Percentiles rank a stretch among this genome's conserved stretches.
phyloP scores from a whole-genome alignment of 2,888 invertebrate genomes.

The Micoletzkya japonica region DNA sequence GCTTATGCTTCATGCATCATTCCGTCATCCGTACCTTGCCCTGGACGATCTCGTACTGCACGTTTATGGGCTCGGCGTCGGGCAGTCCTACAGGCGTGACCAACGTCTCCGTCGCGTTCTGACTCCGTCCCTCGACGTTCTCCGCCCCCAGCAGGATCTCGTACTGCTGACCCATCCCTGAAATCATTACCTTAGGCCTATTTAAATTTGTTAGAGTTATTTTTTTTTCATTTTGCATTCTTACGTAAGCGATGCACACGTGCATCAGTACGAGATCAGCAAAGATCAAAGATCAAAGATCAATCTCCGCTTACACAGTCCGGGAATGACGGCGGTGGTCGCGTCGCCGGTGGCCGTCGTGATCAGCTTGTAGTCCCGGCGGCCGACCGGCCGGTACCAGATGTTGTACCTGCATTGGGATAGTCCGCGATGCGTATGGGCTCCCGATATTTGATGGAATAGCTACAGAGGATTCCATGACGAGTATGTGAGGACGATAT shows the following conservation, averaged over 20 bases:
- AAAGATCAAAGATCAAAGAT: too few species aligned
- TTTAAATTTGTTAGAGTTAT: too few species aligned
- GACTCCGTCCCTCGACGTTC: slow-evolving; percentile 91
- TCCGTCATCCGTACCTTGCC: slow-evolving; percentile 44
- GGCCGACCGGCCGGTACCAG: slow-evolving; percentile 40
- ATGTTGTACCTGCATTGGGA: slow-evolving; percentile 35
- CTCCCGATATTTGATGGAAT: too few species aligned
- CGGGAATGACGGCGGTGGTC: slow-evolving; percentile 37
- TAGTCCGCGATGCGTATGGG: not conserved
- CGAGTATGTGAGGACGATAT: too few species aligned
- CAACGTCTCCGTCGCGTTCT: slow-evolving; percentile 87
- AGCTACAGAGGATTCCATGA: too few species aligned
- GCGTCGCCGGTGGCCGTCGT: slow-evolving; percentile 36
- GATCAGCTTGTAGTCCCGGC: slow-evolving; percentile 31
- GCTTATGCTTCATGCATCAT: too few species aligned
- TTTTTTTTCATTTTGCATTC: too few species aligned
- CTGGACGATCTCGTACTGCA: slow-evolving; percentile 57
- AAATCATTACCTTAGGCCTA: too few species aligned
- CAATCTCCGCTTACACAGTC: slow-evolving; percentile 47
- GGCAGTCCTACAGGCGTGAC: slow-evolving; percentile 84
- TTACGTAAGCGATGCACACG: too few species aligned
- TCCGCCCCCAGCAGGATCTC: slow-evolving; percentile 94
- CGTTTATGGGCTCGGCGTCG: slow-evolving; percentile 57
- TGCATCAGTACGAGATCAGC: too few species aligned
- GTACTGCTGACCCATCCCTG: slow-evolving; percentile 70